Conservation (phyloP, 2,888 invertebrate genomes). For the Philopedon plagiatum region DNA sequence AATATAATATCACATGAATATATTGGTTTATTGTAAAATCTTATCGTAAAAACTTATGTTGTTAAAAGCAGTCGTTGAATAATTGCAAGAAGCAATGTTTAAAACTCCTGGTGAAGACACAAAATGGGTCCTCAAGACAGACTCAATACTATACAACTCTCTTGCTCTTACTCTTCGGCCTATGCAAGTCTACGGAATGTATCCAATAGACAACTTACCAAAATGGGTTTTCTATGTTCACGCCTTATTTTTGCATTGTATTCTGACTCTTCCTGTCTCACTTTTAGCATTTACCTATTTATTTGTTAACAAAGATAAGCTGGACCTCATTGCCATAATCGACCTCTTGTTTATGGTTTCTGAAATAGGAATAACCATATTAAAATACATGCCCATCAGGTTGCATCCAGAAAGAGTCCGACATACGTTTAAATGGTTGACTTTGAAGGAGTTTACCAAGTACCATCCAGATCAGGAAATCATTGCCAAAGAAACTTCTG, state of each 20-base stretch:
- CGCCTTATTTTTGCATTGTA: background rate
- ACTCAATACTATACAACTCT: conserved; percentile 13
- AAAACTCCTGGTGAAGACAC: background rate
- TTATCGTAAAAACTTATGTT: too few species aligned
- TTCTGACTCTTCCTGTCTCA: background rate
- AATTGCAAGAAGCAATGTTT: background rate
- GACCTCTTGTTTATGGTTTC: conserved; percentile 22
- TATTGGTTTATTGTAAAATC: too few species aligned
- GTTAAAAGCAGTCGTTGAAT: too few species aligned
- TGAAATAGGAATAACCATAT: conserved; percentile 20
- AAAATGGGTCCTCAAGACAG: conserved; percentile 36
- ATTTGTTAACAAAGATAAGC: background rate
- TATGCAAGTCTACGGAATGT: conserved; percentile 22
- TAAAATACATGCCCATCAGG: conserved; percentile 8
- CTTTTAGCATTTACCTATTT: conserved; percentile 3
- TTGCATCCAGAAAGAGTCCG: conserved; percentile 8
- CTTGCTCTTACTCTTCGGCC: background rate
- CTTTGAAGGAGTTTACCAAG: background rate
- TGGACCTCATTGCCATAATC: background rate
- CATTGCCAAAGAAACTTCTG: background rate
- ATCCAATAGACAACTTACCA: conserved; percentile 9
- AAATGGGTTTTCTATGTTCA: conserved; percentile 3
- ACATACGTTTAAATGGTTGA: conserved; percentile 6
- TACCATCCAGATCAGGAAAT: conserved; percentile 15
- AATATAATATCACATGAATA: too few species aligned